phyloP scores from a whole-genome alignment of 2,888 invertebrate species.

The Metopia argyrocephala region DNA sequence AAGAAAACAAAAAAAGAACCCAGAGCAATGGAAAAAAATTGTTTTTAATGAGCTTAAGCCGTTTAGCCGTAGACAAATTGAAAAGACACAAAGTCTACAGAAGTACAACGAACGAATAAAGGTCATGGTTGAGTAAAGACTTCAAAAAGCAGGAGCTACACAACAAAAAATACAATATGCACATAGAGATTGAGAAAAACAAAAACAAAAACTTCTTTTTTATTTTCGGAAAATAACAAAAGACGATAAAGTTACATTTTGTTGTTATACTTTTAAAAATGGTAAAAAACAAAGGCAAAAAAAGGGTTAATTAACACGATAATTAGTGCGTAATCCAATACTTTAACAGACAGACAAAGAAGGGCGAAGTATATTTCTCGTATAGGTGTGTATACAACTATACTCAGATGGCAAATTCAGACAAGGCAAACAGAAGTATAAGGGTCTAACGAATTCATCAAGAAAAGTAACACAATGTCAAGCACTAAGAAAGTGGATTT shows the following conservation, averaged over 20 bases:
- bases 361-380: not conserved
- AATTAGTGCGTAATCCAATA: conserved; percentile 77
- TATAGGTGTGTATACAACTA: not conserved
- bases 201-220: conserved; percentile 36
- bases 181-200: not conserved
- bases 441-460: not conserved
- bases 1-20: conserved; percentile 10
- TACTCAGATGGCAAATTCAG: conserved; percentile 5
- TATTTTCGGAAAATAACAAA: conserved; percentile 46
- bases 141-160: conserved; percentile 15
- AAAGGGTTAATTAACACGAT: conserved; percentile 77
- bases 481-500: conserved; percentile 19
- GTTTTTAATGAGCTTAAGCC: conserved; percentile 73
- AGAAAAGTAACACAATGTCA: conserved; percentile 13
- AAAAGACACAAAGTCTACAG: conserved; percentile 57
- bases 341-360: conserved; percentile 69
- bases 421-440: conserved; percentile 27
- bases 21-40: conserved; percentile 22
- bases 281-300: conserved; percentile 57
- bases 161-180: not conserved
- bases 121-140: conserved; percentile 60
- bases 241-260: conserved; percentile 57
- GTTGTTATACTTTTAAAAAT: conserved; percentile 46
- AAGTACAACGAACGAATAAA: conserved; percentile 48
- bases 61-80: conserved; percentile 56